phyloP scores from a whole-genome alignment of 2,113 vertebrate species.

The Agapornis roseicollis region DNA sequence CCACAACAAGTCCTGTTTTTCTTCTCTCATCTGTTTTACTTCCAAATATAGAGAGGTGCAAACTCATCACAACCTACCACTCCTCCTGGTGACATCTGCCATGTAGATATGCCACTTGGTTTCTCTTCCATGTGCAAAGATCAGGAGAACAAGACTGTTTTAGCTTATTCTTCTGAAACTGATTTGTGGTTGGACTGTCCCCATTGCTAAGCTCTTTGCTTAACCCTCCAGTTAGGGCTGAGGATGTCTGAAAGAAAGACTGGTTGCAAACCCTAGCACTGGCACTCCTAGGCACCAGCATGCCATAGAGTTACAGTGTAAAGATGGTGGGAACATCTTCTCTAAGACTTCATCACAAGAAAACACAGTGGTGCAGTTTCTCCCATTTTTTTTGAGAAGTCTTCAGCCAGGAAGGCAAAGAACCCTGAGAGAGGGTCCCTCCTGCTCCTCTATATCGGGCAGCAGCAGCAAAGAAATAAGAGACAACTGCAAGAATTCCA shows the following conservation, averaged over 20 bases:
- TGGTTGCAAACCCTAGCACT: neutral
- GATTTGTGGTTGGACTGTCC: neutral
- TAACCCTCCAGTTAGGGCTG: neutral
- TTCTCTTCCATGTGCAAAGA: neutral
- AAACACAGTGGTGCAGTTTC: neutral
- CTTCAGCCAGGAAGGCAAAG: neutral
- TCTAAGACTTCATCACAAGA: neutral
- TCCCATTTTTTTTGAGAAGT: neutral
- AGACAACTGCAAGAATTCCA: neutral
- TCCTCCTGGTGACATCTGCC: neutral
- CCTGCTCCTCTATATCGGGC: neutral
- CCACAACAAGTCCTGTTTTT: neutral
- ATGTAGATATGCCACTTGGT: neutral
- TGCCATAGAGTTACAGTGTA: accelerated
- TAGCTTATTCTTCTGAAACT: neutral
- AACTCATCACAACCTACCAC: neutral
- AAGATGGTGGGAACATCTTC: neutral
- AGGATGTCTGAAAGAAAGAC: neutral
- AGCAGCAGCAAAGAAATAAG: neutral
- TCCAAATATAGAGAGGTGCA: neutral
- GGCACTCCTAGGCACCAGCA: too few relatives aligned
- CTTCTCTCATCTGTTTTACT: neutral
- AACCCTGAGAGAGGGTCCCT: neutral
- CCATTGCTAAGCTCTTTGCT: neutral
- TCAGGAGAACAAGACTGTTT: neutral